Evolutionary conservation across 2,113 vertebrate genomes (phyloP).

Genomic region (Terrapene triunguis): DNA sequence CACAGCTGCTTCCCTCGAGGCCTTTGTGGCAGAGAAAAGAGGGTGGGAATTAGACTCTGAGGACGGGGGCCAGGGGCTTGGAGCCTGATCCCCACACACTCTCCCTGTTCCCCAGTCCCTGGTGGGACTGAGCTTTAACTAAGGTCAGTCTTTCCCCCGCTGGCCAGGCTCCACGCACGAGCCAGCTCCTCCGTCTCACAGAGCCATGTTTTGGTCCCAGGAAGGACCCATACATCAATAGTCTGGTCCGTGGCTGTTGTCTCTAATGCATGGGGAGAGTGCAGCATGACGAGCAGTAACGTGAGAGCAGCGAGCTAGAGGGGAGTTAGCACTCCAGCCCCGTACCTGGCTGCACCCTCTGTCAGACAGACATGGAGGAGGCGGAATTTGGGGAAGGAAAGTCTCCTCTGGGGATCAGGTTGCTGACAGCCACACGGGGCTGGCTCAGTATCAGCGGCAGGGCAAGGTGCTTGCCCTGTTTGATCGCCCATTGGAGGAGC

Average conservation of each 20-base stretch:
- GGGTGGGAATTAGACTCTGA: no score
- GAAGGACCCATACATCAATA: no score
- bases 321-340: no score
- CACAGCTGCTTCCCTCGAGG: no score
- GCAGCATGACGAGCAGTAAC: not conserved
- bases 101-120: no score
- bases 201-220: not conserved
- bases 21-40: no score
- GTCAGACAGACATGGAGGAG: no score
- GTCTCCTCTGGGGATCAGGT: not conserved
- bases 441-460: rapidly evolving
- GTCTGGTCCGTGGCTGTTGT: no score
- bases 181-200: not conserved
- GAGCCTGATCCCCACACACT: no score
- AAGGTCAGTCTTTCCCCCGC: not conserved
- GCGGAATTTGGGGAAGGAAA: not conserved
- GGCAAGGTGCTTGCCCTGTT: not conserved
- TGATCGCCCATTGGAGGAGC: not conserved
- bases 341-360: no score
- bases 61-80: no score
- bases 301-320: not conserved
- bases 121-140: not conserved
- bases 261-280: not conserved
- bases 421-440: not conserved
- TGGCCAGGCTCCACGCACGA: rapidly evolving